Evolutionary conservation across 1,140 invertebrate genomes (phyloP).

Genomic region (Brachionus paranguensis): DNA sequence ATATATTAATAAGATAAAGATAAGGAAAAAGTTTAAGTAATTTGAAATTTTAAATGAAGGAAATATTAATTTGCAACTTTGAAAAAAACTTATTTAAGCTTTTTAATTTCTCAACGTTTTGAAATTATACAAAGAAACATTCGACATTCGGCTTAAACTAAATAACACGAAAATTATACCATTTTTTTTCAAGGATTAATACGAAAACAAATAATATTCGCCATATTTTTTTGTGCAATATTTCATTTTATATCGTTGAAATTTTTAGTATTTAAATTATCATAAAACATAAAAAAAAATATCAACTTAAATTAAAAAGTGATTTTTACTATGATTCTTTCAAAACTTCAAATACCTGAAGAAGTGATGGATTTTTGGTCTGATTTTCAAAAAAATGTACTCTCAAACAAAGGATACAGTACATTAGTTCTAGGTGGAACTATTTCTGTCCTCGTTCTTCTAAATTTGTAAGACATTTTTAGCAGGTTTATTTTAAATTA

Average conservation of each 20-base stretch:
- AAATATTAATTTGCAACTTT: too few species aligned
- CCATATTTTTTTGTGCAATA: not conserved
- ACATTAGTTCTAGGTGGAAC: not conserved
- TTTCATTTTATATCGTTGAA: not conserved
- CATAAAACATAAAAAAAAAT: not conserved
- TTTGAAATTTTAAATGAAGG: too few species aligned
- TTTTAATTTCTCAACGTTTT: not conserved
- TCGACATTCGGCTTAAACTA: not conserved
- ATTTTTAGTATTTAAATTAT: not conserved
- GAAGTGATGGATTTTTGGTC: not conserved
- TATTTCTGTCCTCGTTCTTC: not conserved
- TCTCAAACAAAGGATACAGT: not conserved
- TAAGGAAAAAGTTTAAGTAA: too few species aligned
- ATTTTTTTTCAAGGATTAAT: not conserved
- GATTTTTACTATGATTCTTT: not conserved
- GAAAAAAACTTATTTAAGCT: too few species aligned
- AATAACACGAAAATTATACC: not conserved
- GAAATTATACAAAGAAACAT: not conserved
- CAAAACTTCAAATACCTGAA: not conserved
- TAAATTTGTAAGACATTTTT: not conserved
- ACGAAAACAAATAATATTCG: not conserved
- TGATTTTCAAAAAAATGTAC: not conserved
- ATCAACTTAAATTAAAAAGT: not conserved
- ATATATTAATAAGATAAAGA: too few species aligned
- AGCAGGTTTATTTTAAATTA: not conserved